phyloP scores from a whole-genome alignment of 2,888 invertebrate species.

The Ectropis crepuscularia region DNA sequence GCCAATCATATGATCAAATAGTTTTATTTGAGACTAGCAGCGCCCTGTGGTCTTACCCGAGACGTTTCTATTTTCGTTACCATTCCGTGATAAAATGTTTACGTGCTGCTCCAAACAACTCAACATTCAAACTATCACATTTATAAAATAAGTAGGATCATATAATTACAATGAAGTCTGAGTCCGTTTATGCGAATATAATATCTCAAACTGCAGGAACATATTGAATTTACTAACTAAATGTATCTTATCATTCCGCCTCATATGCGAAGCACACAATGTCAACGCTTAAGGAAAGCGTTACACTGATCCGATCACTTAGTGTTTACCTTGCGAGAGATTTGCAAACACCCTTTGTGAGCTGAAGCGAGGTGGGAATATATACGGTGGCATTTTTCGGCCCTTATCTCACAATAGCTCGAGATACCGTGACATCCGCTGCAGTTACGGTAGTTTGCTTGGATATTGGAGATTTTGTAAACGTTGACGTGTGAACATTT shows the following conservation, averaged over 20 bases:
- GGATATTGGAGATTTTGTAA: constrained; percentile 21
- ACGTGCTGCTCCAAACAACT: too few species aligned
- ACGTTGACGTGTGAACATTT: constrained; percentile 3
- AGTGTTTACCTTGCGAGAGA: constrained; percentile 65
- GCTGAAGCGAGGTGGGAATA: constrained; percentile 52
- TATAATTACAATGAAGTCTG: too few species aligned
- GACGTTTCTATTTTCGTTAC: too few species aligned
- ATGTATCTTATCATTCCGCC: constrained; percentile 25
- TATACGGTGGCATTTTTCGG: constrained; percentile 49
- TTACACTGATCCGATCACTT: constrained; percentile 63
- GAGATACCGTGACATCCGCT: constrained; percentile 41
- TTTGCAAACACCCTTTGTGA: constrained; percentile 68
- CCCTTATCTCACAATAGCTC: constrained; percentile 47
- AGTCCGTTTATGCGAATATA: too few species aligned
- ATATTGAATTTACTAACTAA: neutral
- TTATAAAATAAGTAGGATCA: too few species aligned
- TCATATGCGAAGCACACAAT: constrained; percentile 33
- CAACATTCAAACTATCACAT: too few species aligned
- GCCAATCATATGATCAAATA: too few species aligned
- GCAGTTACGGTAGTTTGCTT: constrained; percentile 27
- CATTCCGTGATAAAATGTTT: too few species aligned
- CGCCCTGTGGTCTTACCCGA: too few species aligned
- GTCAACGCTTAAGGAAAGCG: constrained; percentile 46
- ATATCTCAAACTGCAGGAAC: neutral
- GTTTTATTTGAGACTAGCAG: too few species aligned